Evolutionary conservation across 2,797 vertebrate species (phyloP), one percentile per base, ranked within the genome.

Genomic region (Thunnus albacares): DNA sequence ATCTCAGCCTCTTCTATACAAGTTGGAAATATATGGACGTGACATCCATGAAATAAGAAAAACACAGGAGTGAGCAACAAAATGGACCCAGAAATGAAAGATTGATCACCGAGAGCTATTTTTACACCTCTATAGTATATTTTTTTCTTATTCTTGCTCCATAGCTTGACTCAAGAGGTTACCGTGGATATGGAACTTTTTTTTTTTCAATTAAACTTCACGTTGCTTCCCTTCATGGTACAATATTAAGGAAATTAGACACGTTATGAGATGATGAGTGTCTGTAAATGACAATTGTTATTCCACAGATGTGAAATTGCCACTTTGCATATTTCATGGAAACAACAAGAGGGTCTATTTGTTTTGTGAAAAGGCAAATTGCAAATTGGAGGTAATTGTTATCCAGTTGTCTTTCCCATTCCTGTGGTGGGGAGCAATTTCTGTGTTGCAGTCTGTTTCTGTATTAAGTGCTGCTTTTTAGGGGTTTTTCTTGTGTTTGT

Each of bases 231-330:
- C 76, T 77, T 83, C 60, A 64, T 60, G 83, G 71, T 81, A 52
- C 72, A 86, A 88, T 90, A 91, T 90, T 84, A 84, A 71, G 56
- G 62, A 89, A 91, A 93, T 92, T 90, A 89, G 79, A 65, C 71
- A 58, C 77, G 89, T 92, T 88, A 85, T 62, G 66, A 65, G 67
- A 85, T 87, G 75, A 93, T 70, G 75, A 92, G 77, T 69, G 78
- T 83, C 80, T 90, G 75, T 86, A 87, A 88, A 75, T 89, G 83
- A 89, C 78, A 87, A 77, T 43, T 60, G 78, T 87, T 83, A 79
- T 70, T 77, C 72, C 70, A 68, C 87, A 90, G 79, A 88, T 91
- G 85, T 90, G 80, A 92, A 90, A 91, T 92, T 81, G 81, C 75
- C 79, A 83, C 83, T 90, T 91, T 92, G 80, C 77, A 76, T 70